Base-by-base conservation (phyloP, 23 tunicate genomes). In the Halocynthia aurantium region DNA sequence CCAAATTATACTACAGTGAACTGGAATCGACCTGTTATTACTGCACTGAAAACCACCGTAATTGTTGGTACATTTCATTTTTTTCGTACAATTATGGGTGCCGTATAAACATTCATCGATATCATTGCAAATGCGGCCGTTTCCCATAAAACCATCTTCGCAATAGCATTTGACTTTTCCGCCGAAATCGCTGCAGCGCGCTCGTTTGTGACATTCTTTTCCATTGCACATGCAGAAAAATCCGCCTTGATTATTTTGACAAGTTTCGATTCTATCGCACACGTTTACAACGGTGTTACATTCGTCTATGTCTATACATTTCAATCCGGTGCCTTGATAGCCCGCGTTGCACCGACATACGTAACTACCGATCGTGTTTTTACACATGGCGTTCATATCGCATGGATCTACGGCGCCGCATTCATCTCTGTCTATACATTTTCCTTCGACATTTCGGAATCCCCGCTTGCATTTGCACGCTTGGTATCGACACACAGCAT, bases 251-350 rank as follows among this genome's bases (percentile, higher is more conserved):
- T 54, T 49, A 6, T 74, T 74, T 53, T 74, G 78, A 56, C 78
- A 74, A 10, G 64, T 74, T 54, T 74, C 78, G 5, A 20, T 54
- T 1, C 22, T 22, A 13, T 74, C 22, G 21, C 78, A 74, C 8
- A 74, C 78, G 5, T 10, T 53, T 7, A 15, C 78, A 8, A 54
- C 31, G 9, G 18, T 44, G 22, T 74, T 53, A 54, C 78, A 74
- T 56, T 74, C 78, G 31, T 74, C 78, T 12, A 54, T 53, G 21
- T 74, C 78, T 19, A 74, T 54, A 64, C 78, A 74, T 74, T 74
- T 44, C 18, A 20, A 21, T 18, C 78, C 78, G 18, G 5, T 31
- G 19, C 64, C 56, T 19, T 15, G 56, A 53, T 51, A 74, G 1
- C 78, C 78, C 21, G 20, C 62, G 8, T 8, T 22, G 63, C 78